Conservation (phyloP, 2,113 vertebrate genomes). For the Misgurnus anguillicaudatus region DNA sequence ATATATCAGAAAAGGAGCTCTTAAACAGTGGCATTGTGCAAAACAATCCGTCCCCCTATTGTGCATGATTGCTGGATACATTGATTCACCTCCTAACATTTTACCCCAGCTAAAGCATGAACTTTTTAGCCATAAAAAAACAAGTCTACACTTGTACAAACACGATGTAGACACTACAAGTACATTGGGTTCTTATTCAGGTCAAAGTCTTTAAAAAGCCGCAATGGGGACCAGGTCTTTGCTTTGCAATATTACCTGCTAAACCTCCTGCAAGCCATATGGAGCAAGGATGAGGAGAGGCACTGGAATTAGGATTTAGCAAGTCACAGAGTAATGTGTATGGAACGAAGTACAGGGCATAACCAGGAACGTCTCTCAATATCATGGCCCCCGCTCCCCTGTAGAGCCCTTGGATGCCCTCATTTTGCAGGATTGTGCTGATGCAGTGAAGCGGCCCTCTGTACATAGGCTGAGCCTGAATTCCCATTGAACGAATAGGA, state of each 20-base stretch:
- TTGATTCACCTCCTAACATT: neutral
- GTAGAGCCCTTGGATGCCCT: slow-evolving; percentile 89
- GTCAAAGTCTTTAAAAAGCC: neutral
- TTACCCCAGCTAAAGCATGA: neutral
- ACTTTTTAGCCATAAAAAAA: neutral
- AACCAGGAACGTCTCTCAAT: slow-evolving; percentile 90
- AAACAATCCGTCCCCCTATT: neutral
- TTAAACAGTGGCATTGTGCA: neutral
- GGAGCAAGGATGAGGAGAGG: slow-evolving; percentile 73
- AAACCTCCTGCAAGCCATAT: slow-evolving; percentile 91
- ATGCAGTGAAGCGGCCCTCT: slow-evolving; percentile 90
- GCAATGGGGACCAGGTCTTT: neutral
- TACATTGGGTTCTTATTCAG: neutral
- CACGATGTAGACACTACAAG: neutral
- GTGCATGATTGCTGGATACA: neutral
- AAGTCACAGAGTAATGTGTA: slow-evolving; percentile 83
- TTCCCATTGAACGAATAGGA: slow-evolving; percentile 60
- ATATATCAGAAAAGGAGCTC: neutral
- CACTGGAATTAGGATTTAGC: slow-evolving; percentile 74
- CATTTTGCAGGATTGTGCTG: slow-evolving; percentile 79
- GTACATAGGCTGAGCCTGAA: slow-evolving; percentile 71
- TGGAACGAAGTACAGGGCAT: slow-evolving; percentile 91
- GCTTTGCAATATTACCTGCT: slow-evolving; percentile 78
- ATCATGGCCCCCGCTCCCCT: slow-evolving; percentile 87
- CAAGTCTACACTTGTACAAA: neutral